Percentiles rank a stretch among this genome's conserved stretches.
These are phyloP conservation scores for Eubasilissa splendida DNA, from an alignment of 2,888 invertebrate genomes.

Conservation along the genomic window DNA sequence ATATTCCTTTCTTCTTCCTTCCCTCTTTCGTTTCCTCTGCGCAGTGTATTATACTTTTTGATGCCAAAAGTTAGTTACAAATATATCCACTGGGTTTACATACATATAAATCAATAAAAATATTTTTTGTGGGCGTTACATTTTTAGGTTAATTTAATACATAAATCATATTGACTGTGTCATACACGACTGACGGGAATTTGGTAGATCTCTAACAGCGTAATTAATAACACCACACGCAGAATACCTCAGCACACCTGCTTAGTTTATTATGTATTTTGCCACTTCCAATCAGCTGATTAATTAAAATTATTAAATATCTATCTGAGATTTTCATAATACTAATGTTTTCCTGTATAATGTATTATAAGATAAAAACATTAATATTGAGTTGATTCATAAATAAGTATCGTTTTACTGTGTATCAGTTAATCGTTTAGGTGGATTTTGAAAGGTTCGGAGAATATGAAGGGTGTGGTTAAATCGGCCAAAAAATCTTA, in stretches of 20 bases:
- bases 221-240: not conserved
- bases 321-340: too few relatives aligned
- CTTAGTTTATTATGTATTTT: not conserved
- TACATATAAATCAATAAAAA: not conserved
- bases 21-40: too few relatives aligned
- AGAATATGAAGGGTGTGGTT: too few relatives aligned
- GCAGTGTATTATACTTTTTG: too few relatives aligned
- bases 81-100: constrained; percentile 9
- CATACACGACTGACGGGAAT: not conserved
- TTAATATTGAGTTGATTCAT: too few relatives aligned
- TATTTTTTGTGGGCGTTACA: constrained; percentile 18
- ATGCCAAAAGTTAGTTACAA: not conserved
- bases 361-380: too few relatives aligned
- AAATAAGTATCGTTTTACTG: too few relatives aligned
- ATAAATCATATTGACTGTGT: constrained; percentile 12
- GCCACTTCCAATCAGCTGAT: not conserved
- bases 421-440: too few relatives aligned
- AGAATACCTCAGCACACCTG: not conserved
- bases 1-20: too few relatives aligned
- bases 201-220: not conserved
- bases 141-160: not conserved
- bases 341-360: too few relatives aligned
- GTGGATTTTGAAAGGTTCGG: too few relatives aligned
- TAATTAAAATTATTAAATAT: not conserved
- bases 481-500: too few relatives aligned